These are phyloP conservation scores for Ptychobarbus kaznakovi DNA, from an alignment of 2,797 vertebrate genomes.

Conservation along the genomic window DNA sequence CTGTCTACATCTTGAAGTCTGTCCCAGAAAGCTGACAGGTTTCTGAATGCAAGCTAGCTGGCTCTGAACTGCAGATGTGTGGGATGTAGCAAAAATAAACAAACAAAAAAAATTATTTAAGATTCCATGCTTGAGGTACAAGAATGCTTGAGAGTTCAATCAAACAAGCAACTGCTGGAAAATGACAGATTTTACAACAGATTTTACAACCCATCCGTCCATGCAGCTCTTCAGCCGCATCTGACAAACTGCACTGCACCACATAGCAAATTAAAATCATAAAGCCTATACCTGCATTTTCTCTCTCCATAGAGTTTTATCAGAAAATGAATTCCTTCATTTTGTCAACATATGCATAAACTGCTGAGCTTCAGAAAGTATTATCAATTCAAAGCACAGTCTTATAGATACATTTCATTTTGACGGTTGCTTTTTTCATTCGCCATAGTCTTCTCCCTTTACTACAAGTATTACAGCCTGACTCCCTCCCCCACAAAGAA, in stretches of 20 bases:
- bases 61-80: constrained; percentile 18
- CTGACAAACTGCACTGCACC: constrained; percentile 22
- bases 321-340: constrained; percentile 44
- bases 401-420: constrained; percentile 40
- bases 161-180: constrained; percentile 19
- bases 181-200: constrained; percentile 29
- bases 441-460: constrained; percentile 37
- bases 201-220: constrained; percentile 15
- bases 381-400: constrained; percentile 44
- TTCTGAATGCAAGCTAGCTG: constrained; percentile 64
- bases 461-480: neutral
- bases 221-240: constrained; percentile 26
- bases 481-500: neutral
- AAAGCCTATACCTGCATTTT: neutral
- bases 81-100: neutral
- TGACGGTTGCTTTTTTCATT: constrained; percentile 19
- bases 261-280: constrained; percentile 15
- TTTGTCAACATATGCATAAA: constrained; percentile 33
- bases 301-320: neutral
- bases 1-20: constrained; percentile 72
- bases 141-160: constrained; percentile 24
- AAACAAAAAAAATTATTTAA: neutral
- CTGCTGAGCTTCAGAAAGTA: constrained; percentile 44
- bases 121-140: neutral
- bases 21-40: constrained; percentile 75